Conservation (phyloP, 2,113 vertebrate genomes). For the Dryoscopus gambensis region DNA sequence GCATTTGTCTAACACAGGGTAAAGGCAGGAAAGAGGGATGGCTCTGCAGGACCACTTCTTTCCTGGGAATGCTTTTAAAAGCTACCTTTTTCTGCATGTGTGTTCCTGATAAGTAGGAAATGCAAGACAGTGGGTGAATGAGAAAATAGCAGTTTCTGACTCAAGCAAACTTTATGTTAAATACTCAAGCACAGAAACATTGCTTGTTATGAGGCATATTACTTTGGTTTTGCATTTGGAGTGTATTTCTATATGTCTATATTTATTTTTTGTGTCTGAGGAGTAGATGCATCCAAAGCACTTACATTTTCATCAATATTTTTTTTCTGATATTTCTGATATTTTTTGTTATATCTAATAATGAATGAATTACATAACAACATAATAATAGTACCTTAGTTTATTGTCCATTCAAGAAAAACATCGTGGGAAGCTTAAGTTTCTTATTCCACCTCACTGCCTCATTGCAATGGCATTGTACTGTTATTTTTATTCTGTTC, state of each 20-base stretch:
- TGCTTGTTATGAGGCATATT: background rate
- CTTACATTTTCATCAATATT: background rate
- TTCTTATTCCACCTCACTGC: background rate
- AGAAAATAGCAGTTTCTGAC: background rate
- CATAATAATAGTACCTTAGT: background rate
- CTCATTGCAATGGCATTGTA: background rate
- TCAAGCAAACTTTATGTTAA: background rate
- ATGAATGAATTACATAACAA: background rate
- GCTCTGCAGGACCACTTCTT: background rate
- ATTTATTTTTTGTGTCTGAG: background rate
- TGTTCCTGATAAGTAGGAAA: background rate
- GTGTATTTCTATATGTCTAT: background rate
- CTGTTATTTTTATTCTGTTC: background rate
- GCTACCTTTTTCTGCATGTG: background rate
- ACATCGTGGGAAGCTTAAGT: accelerated
- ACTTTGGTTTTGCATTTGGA: background rate
- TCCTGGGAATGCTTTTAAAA: background rate
- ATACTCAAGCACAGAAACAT: background rate
- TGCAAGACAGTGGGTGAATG: background rate
- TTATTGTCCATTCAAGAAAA: background rate
- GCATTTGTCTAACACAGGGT: background rate
- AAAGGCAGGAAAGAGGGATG: background rate
- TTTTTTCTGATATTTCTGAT: background rate
- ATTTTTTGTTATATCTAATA: background rate
- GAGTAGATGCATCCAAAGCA: background rate